Percentiles rank a stretch among this genome's conserved stretches.
phyloP scores from a whole-genome alignment of 2,113 vertebrate genomes.

The Pseudorectes ferrugineus region DNA sequence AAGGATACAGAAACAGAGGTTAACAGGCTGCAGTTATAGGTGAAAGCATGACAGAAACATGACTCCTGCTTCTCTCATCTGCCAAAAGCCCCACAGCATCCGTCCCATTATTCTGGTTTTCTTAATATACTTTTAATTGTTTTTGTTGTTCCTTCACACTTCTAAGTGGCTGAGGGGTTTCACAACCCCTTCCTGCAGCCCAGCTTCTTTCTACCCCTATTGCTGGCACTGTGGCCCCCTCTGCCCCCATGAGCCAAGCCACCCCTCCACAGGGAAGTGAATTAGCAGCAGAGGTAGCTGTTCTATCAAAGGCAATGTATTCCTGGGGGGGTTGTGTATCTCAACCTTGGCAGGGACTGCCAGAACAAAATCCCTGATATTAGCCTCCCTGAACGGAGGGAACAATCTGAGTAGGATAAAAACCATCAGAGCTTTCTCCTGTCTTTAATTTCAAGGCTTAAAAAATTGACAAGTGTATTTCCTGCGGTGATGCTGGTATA shows the following conservation, averaged over 20 bases:
- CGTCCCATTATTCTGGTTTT: background rate
- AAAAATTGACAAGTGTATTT: conserved; percentile 47
- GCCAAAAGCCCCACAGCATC: background rate
- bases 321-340: background rate
- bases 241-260: background rate
- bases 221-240: background rate
- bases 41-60: background rate
- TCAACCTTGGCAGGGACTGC: conserved; percentile 27
- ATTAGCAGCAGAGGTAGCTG: background rate
- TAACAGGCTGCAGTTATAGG: background rate
- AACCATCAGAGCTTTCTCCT: conserved; percentile 19
- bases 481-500: background rate
- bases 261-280: background rate
- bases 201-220: background rate
- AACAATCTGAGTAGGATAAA: conserved; percentile 24
- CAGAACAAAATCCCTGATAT: conserved; percentile 29
- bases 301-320: background rate
- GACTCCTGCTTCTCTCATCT: background rate
- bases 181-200: background rate
- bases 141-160: background rate
- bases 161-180: background rate
- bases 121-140: background rate
- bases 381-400: background rate
- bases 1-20: background rate
- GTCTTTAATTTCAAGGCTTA: conserved; percentile 53